These are phyloP conservation scores for Proteles cristata DNA, from an alignment of 2,113 vertebrate genomes.

Conservation along the genomic window DNA sequence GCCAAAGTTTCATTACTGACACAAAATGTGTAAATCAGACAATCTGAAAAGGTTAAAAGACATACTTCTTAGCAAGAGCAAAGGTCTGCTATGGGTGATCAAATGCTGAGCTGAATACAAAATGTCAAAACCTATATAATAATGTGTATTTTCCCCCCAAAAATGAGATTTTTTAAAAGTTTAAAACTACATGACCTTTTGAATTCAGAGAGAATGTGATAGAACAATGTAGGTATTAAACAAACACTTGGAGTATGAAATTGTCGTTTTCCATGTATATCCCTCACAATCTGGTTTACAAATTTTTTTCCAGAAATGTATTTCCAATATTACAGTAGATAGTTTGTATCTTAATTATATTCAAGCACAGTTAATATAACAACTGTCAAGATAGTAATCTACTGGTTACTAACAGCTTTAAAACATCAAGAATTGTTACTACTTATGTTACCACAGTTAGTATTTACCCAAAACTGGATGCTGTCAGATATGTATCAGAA, in stretches of 20 bases:
- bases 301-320: slow-evolving; percentile 17
- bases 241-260: neutral
- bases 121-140: neutral
- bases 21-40: neutral
- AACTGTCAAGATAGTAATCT: neutral
- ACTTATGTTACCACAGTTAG: neutral
- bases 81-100: neutral
- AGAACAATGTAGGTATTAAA: neutral
- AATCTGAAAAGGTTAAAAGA: neutral
- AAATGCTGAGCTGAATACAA: neutral
- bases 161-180: neutral
- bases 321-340: neutral
- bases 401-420: neutral
- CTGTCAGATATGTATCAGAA: neutral
- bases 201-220: neutral
- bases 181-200: neutral
- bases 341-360: neutral
- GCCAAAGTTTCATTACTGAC: neutral
- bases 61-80: neutral
- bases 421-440: neutral
- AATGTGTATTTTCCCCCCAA: neutral
- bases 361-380: neutral
- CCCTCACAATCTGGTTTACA: neutral
- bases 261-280: neutral
- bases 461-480: neutral